Conservation (phyloP, 1,140 invertebrate genomes). For the Aphelenchoides fujianensis region DNA sequence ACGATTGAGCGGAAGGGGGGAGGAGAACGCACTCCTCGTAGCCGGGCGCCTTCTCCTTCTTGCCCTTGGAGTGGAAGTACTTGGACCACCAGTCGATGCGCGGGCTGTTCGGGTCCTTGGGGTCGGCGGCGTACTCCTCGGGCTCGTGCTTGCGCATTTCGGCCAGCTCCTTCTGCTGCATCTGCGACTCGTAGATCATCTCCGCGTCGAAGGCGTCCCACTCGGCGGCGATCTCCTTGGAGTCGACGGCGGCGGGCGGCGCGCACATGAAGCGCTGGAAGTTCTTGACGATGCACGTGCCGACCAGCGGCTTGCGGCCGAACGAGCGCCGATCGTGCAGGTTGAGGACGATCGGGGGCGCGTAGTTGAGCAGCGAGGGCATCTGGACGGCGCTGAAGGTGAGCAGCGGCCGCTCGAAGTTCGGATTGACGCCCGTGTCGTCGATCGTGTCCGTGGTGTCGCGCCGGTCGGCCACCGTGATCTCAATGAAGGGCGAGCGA, state of each 20-base stretch:
- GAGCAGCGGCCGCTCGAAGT: slow-evolving; percentile 64
- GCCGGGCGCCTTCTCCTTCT: slow-evolving; percentile 62
- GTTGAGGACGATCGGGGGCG: slow-evolving; percentile 65
- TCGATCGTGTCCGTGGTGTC: slow-evolving; percentile 63
- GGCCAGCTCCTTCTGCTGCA: slow-evolving; percentile 22
- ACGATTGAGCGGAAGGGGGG: background rate
- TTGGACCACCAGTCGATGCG: slow-evolving; percentile 67
- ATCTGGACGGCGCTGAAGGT: slow-evolving; percentile 66
- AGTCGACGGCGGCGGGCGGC: background rate
- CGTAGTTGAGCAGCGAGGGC: slow-evolving; percentile 65
- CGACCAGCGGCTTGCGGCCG: slow-evolving; percentile 65
- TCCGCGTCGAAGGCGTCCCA: slow-evolving; percentile 24
- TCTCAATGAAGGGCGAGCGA: slow-evolving; percentile 65
- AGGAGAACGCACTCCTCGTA: slow-evolving; percentile 41
- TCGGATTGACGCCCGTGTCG: slow-evolving; percentile 65
- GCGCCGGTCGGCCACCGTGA: slow-evolving; percentile 65
- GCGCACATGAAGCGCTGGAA: slow-evolving; percentile 50
- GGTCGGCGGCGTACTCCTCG: slow-evolving; percentile 23
- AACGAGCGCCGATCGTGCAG: slow-evolving; percentile 65
- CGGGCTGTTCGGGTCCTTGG: slow-evolving; percentile 31
- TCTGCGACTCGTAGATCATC: slow-evolving; percentile 28
- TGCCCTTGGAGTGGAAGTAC: slow-evolving; percentile 65
- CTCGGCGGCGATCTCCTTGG: slow-evolving; percentile 38
- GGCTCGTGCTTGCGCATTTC: slow-evolving; percentile 15
- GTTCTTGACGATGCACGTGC: slow-evolving; percentile 63